Evolutionary conservation across 2,888 invertebrate genomes (phyloP).

Genomic region (Neocrepidodera transversa): DNA sequence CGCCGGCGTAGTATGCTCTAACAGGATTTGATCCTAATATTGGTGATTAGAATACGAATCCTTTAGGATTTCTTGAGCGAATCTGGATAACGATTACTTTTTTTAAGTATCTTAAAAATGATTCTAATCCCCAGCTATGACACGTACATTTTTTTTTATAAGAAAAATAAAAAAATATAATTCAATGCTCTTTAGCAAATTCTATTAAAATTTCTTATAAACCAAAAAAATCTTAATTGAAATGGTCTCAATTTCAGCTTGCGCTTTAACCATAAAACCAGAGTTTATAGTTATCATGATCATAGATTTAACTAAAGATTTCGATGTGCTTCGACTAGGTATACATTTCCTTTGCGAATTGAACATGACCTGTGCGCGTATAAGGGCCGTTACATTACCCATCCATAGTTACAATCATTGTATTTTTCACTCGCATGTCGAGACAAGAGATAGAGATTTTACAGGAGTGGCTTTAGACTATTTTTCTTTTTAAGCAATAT

Average conservation of each 20-base stretch:
- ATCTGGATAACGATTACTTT: too few relatives aligned
- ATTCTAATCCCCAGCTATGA: too few relatives aligned
- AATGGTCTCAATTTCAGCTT: constrained; percentile 11
- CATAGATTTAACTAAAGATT: constrained; percentile 6
- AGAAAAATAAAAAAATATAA: too few relatives aligned
- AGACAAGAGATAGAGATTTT: background rate
- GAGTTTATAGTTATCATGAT: constrained; percentile 8
- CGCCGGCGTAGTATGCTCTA: too few relatives aligned
- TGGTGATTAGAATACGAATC: too few relatives aligned
- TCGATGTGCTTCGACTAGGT: constrained; percentile 9
- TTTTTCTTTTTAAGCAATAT: too few relatives aligned
- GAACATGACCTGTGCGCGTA: constrained; percentile 12
- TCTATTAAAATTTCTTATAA: background rate
- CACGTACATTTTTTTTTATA: too few relatives aligned
- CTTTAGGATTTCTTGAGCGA: too few relatives aligned
- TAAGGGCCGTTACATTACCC: constrained; percentile 9
- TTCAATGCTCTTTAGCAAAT: too few relatives aligned
- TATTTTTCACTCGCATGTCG: constrained; percentile 5
- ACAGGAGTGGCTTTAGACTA: background rate
- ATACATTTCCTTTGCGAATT: constrained; percentile 5
- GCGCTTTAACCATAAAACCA: constrained; percentile 11
- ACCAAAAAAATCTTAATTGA: background rate
- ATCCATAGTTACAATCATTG: constrained; percentile 15
- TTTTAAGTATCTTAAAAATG: too few relatives aligned
- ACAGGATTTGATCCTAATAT: too few relatives aligned